These are phyloP conservation scores for Pachyseris speciosa DNA, from an alignment of 64 coral and sea anemone species.

Conservation along the genomic window DNA sequence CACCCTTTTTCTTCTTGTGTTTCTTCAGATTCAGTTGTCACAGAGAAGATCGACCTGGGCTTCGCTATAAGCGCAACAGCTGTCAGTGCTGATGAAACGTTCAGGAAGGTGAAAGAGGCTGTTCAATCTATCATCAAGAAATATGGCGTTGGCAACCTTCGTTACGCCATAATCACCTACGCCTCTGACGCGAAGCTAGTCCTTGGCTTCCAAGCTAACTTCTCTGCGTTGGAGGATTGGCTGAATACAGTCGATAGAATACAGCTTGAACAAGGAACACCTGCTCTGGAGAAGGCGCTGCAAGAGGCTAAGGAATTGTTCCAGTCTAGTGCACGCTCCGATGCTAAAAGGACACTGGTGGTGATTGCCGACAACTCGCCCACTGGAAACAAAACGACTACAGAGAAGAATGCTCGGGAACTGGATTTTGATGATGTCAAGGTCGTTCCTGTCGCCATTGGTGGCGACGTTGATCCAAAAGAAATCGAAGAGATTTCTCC, in stretches of 20 bases:
- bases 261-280: constrained; percentile 23
- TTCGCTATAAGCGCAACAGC: constrained; percentile 52
- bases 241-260: constrained; percentile 26
- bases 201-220: constrained; percentile 60
- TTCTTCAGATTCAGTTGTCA: constrained; percentile 33
- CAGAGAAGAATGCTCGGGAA: constrained; percentile 52
- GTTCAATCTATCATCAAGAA: constrained; percentile 68
- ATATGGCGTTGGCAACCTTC: constrained; percentile 60
- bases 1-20: background rate
- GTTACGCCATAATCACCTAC: constrained; percentile 78
- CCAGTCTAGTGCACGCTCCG: constrained; percentile 56
- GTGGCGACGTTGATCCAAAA: constrained; percentile 55
- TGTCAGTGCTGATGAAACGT: background rate
- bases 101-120: constrained; percentile 52
- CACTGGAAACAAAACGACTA: constrained; percentile 9
- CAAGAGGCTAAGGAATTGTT: constrained; percentile 61
- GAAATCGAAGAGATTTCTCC: constrained; percentile 64
- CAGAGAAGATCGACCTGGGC: constrained; percentile 58
- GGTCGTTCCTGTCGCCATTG: constrained; percentile 80
- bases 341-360: constrained; percentile 83
- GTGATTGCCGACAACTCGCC: constrained; percentile 83
- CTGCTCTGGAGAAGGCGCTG: constrained; percentile 56
- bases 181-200: constrained; percentile 48
- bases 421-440: constrained; percentile 69
- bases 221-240: constrained; percentile 27